Base-by-base conservation (phyloP, 2,888 invertebrate species). In the Lordiphosa fenestrarum region DNA sequence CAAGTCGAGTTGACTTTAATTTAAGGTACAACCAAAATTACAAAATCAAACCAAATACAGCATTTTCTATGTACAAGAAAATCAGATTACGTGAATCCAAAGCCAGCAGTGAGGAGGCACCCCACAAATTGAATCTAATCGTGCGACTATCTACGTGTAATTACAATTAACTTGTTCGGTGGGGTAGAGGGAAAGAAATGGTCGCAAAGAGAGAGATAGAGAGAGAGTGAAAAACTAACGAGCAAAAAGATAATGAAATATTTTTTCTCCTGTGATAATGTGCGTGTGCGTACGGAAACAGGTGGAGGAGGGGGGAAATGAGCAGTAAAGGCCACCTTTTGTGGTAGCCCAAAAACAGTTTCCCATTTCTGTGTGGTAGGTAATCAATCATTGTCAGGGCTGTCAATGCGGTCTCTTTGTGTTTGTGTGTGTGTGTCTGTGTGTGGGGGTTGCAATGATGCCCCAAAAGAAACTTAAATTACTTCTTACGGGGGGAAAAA, bases 381-480 rank as follows among this genome's bases (percentile, higher is more conserved):
- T 85, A 86, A 86, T 86, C 87, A 87, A 86, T 86, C 86, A 86
- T 85, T 86, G 87, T 86, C 86, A 87, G 82, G 84, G 80, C 74
- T 85, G 85, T 86, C 84, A 85, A 82, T 86, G 84, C 65, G 81
- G 76, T 69, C 59, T 65, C 39, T 39, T 7, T 42, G 42, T 30
- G 7, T 25, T 6, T 25, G 55, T 30, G n/a, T 44, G 39, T 49
- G 62, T 6, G 44, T 39, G 7, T 42, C 35, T 15, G 54, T 25
- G n/a, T 44, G 39, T 47, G 62, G 73, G 59, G 40, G 30, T 10
- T 35, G 39, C 42, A 42, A 40, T 48, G 38, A 37, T 60, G 30
- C 36, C 23, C 54, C 52, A 38, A 57, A 41, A 53, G 39, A 56
- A 84, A 84, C 73, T 69, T 65, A 64, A 84, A 81, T 76, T 69